phyloP scores from a whole-genome alignment of 2,797 vertebrate species.

The Rhinatrema bivittatum region DNA sequence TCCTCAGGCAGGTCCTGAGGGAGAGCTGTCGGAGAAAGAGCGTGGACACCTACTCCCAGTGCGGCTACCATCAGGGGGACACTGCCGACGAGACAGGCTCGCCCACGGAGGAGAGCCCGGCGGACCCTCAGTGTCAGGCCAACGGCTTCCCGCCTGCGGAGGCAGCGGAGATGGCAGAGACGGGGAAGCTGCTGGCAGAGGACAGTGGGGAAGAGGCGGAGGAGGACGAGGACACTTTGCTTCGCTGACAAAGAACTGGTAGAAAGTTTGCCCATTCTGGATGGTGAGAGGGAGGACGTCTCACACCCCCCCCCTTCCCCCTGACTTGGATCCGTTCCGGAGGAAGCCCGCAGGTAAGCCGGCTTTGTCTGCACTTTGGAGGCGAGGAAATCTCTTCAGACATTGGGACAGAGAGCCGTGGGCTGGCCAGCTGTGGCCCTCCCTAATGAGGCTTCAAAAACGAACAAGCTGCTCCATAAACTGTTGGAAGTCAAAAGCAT shows the following conservation, averaged over 20 bases:
- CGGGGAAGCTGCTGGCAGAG: slow-evolving; percentile 1
- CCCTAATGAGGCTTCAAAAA: too few species aligned
- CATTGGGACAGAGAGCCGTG: too few species aligned
- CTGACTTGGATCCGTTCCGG: too few species aligned
- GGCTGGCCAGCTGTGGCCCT: too few species aligned
- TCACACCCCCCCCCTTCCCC: too few species aligned
- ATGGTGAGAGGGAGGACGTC: too few species aligned
- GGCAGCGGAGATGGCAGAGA: slow-evolving; percentile 9
- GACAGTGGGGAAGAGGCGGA: background rate
- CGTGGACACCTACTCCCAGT: background rate
- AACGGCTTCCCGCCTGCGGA: slow-evolving; percentile 17
- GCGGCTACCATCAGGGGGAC: slow-evolving; percentile 4
- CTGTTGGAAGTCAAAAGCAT: too few species aligned
- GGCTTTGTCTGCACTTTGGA: too few species aligned
- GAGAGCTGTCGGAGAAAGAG: slow-evolving; percentile 11
- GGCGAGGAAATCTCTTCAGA: too few species aligned
- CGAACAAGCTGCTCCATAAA: too few species aligned
- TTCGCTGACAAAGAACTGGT: background rate
- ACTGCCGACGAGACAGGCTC: background rate
- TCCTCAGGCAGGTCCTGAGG: slow-evolving; percentile 34
- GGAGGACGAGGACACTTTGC: background rate
- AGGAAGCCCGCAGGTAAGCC: too few species aligned
- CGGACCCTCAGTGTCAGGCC: background rate
- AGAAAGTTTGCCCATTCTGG: too few species aligned
- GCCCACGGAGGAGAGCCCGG: background rate